Evolutionary conservation across 2,888 invertebrate genomes (phyloP).

Genomic region (Acanthosepion lycidas): DNA sequence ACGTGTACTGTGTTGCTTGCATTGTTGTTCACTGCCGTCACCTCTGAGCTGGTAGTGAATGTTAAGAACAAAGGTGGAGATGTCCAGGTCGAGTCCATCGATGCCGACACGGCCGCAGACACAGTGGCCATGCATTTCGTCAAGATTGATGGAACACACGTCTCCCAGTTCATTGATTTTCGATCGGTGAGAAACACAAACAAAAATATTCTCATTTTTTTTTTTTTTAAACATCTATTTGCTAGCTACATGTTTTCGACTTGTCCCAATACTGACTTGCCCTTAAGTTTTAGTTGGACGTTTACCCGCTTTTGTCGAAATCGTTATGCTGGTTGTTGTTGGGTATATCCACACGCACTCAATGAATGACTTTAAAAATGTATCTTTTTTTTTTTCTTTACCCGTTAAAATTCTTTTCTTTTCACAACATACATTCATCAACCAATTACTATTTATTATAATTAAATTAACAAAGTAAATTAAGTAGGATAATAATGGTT

Average conservation of each 20-base stretch:
- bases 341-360: not conserved
- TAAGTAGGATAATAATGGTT: not conserved
- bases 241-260: not conserved
- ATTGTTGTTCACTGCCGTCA: not conserved
- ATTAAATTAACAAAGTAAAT: too few relatives aligned
- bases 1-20: not conserved
- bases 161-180: conserved; percentile 94
- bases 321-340: not conserved
- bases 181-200: conserved; percentile 85
- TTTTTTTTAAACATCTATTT: not conserved
- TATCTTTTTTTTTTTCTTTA: too few relatives aligned
- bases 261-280: not conserved
- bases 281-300: not conserved
- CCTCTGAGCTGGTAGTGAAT: conserved; percentile 70
- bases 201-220: not conserved
- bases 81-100: conserved; percentile 92
- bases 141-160: conserved; percentile 90
- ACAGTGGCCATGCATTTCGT: conserved; percentile 91
- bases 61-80: conserved; percentile 87
- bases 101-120: conserved; percentile 92
- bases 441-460: not conserved
- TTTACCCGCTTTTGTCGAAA: not conserved
- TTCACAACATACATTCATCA: not conserved
- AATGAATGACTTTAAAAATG: too few relatives aligned
- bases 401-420: not conserved